These are phyloP conservation scores for Danio albolineatus DNA, from an alignment of 2,797 vertebrate genomes.

Conservation along the genomic window DNA sequence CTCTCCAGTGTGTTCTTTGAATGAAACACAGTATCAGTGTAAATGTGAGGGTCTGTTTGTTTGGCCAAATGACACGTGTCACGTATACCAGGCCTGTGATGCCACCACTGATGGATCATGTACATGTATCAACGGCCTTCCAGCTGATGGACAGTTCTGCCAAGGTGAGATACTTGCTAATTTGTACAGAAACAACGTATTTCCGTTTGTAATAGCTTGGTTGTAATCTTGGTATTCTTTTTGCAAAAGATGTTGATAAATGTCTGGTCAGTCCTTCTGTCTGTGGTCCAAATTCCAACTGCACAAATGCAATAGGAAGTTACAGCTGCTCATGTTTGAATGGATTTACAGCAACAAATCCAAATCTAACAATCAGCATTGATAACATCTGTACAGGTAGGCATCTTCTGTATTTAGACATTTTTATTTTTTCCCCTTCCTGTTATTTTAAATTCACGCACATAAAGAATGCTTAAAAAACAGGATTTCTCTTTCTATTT, in stretches of 20 bases:
- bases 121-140: slow-evolving; percentile 68
- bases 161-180: slow-evolving; percentile 65
- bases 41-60: slow-evolving; percentile 47
- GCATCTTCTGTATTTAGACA: too few species aligned
- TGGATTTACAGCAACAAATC: neutral
- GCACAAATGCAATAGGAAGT: neutral
- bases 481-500: too few species aligned
- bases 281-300: neutral
- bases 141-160: slow-evolving; percentile 74
- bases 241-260: neutral
- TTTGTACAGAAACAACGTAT: neutral
- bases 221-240: neutral
- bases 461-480: too few species aligned
- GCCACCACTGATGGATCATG: slow-evolving; percentile 60
- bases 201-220: neutral
- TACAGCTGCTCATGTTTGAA: neutral
- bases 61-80: slow-evolving; percentile 50
- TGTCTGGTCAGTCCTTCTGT: neutral
- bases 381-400: neutral
- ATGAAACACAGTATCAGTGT: slow-evolving; percentile 22
- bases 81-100: slow-evolving; percentile 59
- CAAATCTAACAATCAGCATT: neutral
- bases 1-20: slow-evolving; percentile 36
- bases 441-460: too few species aligned
- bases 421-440: too few species aligned